Base-by-base conservation (phyloP, 2,113 vertebrate species). In the Gallinago paraguaiae region DNA sequence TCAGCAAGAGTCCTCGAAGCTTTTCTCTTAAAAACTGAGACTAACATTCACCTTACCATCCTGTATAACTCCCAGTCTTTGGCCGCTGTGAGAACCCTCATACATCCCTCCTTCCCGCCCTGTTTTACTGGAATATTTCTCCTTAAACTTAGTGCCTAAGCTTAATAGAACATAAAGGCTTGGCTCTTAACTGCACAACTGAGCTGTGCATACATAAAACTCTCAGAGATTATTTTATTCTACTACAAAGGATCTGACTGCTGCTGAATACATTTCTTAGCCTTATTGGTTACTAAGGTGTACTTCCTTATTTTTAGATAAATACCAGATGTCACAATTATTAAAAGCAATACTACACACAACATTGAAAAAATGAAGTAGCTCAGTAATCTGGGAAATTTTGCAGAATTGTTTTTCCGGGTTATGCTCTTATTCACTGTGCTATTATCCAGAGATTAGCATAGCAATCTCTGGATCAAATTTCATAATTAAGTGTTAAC, bases 291-390 rank as follows among this genome's bases (percentile, higher is more conserved):
- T n/a, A 71, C 53, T 45, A 86, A 54, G 71, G 23, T 61, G 39
- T 14, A 59, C 82, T 96, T 95, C 94, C 92, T 90, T 68, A 20
- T 94, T 93, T 94, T 84, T 65, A 89, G 63, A 53, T 80, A 93
- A 96, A 95, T 87, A 64, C 10, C 79, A 87, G 89, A 56, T 91
- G 95, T 45, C 94, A 90, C 80, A 85, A 51, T 71, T 27, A 54
- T 63, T 88, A 50, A 53, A 87, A 74, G 53, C 59, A 88, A 39
- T 9, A 16, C 19, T 74, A 31, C 4, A 20, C 51, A 35, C 50
- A 77, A 8, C 19, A 37, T 4, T 51, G 35, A 63, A 35, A 78
- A 85, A 94, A 88, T 17, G 31, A 76, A 93, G 54, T 0, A 23
- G 23, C 20, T 63, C 81, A 45, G 50, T 24, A 6, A 18, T 18